Evolutionary conservation across 2,113 vertebrate genomes (phyloP), one percentile per base, ranked within the genome.

Genomic region (Himantopus leucocephalus): DNA sequence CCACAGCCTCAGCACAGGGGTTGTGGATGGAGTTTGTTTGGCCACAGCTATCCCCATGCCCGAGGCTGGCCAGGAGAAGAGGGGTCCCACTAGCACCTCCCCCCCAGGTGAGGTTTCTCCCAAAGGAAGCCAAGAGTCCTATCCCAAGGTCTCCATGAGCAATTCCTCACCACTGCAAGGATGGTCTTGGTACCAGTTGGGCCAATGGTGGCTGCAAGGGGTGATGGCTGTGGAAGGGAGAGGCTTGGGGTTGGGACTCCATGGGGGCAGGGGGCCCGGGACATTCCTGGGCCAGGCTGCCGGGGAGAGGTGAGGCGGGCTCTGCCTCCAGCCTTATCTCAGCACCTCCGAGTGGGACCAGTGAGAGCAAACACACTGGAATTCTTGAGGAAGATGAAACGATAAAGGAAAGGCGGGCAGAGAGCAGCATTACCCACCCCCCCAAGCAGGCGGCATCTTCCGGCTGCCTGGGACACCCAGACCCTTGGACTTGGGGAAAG

Each of bases 401-500:
- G 96, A 97, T 97, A 97, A 97, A 96, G 89, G 59, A 62, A 95
- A 97, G 87, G 96, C 94, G 0, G 95, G 96, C 74, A 97, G 96
- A 93, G 76, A 95, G 87, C 92, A 94, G 83, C 63, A 67, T 53
- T 88, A 94, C 95, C 96, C 97, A 95, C 91, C 92, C 87, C 90
- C 83, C 73, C 35, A 96, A 96, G 94, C 87, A 90, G 96, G 77
- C 93, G 9, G 90, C 96, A 96, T 97, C 97, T 97, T 97, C 96
- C 94, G 91, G 96, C 95, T 96, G 92, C 95, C 93, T 95, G 85
- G 94, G 97, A 97, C 93, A 95, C 94, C 93, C 92, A 96, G 97
- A 98, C 97, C 96, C 97, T 97, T 98, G 97, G 97, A 98, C 97
- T 98, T 97, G 96, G 93, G 88, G 91, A 97, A 97, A 97, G 91